Conservation (phyloP, 92 coral and sea anemone genomes). For the Porites lobata region DNA sequence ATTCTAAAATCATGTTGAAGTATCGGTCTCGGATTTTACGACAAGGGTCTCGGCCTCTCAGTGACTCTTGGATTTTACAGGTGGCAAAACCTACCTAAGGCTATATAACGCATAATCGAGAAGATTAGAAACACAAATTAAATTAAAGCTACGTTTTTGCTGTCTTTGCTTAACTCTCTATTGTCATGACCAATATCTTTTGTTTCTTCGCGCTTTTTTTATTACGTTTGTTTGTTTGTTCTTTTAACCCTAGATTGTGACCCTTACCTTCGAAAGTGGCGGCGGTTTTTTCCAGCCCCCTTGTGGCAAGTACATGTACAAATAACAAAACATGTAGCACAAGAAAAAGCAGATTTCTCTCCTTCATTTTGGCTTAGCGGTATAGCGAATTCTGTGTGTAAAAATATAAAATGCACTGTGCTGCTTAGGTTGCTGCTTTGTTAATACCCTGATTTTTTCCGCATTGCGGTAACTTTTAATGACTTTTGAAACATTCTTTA, state of each 20-base stretch:
- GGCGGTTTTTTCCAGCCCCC: neutral
- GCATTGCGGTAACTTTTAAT: neutral
- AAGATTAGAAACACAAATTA: no score
- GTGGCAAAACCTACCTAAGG: no score
- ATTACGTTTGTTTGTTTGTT: neutral
- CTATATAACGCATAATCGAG: no score
- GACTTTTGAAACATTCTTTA: neutral
- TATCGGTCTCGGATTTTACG: no score
- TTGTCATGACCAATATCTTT: no score
- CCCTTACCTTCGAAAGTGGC: neutral
- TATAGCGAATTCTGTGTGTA: neutral
- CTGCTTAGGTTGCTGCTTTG: neutral
- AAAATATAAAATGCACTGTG: neutral
- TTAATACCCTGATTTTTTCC: constrained; percentile 8
- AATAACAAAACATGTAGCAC: neutral
- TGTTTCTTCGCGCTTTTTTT: no score
- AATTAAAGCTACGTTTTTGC: no score
- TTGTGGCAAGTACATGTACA: neutral
- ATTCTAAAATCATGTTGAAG: no score
- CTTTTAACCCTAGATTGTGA: neutral
- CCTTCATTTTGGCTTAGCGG: neutral
- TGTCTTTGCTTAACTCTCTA: no score
- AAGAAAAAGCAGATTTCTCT: neutral
- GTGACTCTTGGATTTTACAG: no score
- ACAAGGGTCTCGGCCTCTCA: no score